Evolutionary conservation across 2,113 vertebrate species (phyloP), one percentile per base, ranked within the genome.

Genomic region (Oncorhynchus clarkii): DNA sequence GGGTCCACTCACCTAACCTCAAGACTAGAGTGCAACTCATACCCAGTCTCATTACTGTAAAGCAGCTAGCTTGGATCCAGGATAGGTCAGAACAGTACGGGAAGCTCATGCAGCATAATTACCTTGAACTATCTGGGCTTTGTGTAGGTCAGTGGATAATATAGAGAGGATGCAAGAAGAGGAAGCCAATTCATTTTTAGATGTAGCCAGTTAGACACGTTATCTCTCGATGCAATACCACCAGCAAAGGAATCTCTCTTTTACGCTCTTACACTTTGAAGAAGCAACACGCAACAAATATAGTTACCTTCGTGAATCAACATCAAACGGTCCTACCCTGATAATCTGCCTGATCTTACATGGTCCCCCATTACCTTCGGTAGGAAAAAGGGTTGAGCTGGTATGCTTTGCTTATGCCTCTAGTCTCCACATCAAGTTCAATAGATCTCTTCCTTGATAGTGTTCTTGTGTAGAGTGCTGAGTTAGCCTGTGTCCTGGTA

Each of bases 1-100:
- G 67, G 51, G 76, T 74, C 78, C 78, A 80, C 87, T 84, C 82
- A 77, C 82, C 78, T 86, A 80, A 80, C 77, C 73, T 77, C 80
- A 73, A 73, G 80, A 78, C 86, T 82, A 67, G 84, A 74, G 68
- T 67, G 73, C 13, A 8, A n/a, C 80, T 84, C 83, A 86, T 86
- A 80, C 84, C 84, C 77, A 69, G 80, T 83, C 59, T 65, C 5
- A 39, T 45, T 62, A 11, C 59, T 22, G 20, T 62, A 8, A 13
- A n/a, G 7, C 59, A 62, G n/a, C 2, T 24, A 16, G n/a, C n/a
- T 62, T 62, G 18, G 20, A n/a, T 22, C 7, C n/a, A 16, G 51
- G 16, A 54, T 45, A 12, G 16, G 51, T 54, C 51, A 54, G 51
- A 18, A 5, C 51, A 18, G 13, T 54, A 18, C 16, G 16, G 51